Percentiles rank a stretch among this genome's conserved stretches.
Evolutionary conservation across 2,888 invertebrate species (phyloP).

Genomic region (Ceramica pisi): DNA sequence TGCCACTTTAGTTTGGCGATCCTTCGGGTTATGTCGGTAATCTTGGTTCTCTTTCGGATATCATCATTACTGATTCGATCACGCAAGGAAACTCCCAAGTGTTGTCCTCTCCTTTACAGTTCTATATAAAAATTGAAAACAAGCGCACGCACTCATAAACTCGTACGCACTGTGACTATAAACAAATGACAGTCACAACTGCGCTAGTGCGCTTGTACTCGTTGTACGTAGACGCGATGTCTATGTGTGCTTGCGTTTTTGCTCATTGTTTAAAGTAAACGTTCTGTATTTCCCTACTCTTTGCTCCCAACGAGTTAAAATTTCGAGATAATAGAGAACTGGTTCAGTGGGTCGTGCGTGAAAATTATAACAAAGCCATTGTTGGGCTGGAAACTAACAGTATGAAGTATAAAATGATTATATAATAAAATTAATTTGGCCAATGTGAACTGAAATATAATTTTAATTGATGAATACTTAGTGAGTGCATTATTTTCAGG

Average conservation of each 20-base stretch:
- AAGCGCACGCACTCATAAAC: background rate
- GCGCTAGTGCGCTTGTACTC: background rate
- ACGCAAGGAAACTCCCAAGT: too few species aligned
- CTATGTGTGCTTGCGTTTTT: background rate
- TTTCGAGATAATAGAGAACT: constrained; percentile 49
- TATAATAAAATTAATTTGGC: constrained; percentile 35
- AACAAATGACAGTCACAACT: background rate
- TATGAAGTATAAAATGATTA: constrained; percentile 46
- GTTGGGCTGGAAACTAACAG: constrained; percentile 45
- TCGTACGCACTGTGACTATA: background rate
- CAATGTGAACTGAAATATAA: constrained; percentile 21
- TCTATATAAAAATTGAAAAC: background rate
- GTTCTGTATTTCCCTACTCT: constrained; percentile 10
- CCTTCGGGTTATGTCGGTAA: too few species aligned
- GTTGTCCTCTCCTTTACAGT: too few species aligned
- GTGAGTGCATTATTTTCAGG: background rate
- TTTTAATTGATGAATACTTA: constrained; percentile 3
- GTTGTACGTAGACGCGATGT: background rate
- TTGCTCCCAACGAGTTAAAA: constrained; percentile 31
- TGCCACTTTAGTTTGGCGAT: too few species aligned
- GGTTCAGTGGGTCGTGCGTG: constrained; percentile 59
- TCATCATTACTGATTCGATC: too few species aligned
- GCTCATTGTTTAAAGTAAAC: background rate
- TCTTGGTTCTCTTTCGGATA: too few species aligned
- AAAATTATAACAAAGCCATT: constrained; percentile 61